A percentile compares a stretch with the other conserved stretches of the same genome.
These are phyloP conservation scores for Myiotriccus ornatus DNA, from an alignment of 2,797 vertebrate genomes.

Conservation along the genomic window DNA sequence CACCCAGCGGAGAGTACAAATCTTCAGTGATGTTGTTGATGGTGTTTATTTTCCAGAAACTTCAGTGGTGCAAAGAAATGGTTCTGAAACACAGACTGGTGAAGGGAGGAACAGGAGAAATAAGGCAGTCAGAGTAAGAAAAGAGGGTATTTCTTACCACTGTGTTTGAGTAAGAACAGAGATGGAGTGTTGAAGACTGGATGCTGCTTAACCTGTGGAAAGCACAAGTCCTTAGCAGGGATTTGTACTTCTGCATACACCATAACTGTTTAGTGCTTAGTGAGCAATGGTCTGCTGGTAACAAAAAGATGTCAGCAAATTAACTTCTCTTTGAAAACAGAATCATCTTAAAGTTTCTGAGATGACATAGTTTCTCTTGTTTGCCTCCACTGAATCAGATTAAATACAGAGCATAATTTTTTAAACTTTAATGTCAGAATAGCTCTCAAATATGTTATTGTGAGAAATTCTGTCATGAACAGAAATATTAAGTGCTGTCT, in stretches of 20 bases:
- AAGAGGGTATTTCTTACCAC: neutral
- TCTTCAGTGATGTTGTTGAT: neutral
- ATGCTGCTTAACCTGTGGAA: neutral
- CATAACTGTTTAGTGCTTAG: accelerated
- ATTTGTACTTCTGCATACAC: neutral
- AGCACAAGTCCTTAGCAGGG: neutral
- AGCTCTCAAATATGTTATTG: neutral
- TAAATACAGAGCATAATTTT: neutral
- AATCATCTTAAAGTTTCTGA: neutral
- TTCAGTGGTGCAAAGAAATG: neutral
- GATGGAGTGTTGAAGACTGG: neutral
- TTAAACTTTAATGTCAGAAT: neutral
- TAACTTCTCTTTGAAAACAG: neutral
- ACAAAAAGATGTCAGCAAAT: neutral
- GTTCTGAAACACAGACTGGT: neutral
- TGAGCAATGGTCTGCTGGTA: neutral
- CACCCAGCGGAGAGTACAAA: neutral
- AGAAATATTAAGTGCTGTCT: neutral
- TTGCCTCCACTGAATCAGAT: neutral
- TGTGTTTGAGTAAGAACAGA: neutral
- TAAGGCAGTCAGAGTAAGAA: neutral
- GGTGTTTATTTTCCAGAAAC: neutral
- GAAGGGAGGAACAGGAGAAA: neutral
- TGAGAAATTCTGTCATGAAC: neutral
- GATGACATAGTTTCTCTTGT: neutral